A percentile compares a stretch with the other conserved stretches of the same genome.
Conservation (phyloP, 2,797 vertebrate species). For the Pangasius larnaudii region DNA sequence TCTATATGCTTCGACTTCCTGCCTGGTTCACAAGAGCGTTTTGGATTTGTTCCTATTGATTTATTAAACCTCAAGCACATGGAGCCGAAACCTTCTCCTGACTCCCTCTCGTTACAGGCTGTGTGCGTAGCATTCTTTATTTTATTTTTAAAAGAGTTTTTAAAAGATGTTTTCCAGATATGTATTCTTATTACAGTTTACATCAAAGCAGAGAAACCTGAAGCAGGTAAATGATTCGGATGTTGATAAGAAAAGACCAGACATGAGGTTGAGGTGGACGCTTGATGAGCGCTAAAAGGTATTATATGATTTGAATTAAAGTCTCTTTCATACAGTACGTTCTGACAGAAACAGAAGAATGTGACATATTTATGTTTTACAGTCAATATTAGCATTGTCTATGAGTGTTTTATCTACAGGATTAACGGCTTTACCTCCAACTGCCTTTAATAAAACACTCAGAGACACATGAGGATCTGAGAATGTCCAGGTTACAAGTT, state of each 20-base stretch:
- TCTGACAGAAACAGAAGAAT: neutral
- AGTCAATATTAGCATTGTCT: neutral
- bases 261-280: neutral
- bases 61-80: neutral
- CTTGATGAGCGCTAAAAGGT: neutral
- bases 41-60: neutral
- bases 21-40: neutral
- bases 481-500: neutral
- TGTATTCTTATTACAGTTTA: neutral
- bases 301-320: no score
- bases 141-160: neutral
- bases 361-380: neutral
- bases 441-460: neutral
- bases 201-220: neutral
- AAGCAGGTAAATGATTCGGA: neutral
- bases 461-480: no score
- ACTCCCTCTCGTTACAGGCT: neutral
- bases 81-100: neutral
- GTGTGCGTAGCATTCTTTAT: neutral
- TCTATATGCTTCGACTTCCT: neutral
- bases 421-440: neutral
- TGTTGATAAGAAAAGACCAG: neutral
- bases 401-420: neutral
- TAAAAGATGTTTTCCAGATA: neutral
- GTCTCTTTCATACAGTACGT: neutral